Conservation (phyloP, 2,113 vertebrate genomes). For the Tragelaphus strepsiceros region DNA sequence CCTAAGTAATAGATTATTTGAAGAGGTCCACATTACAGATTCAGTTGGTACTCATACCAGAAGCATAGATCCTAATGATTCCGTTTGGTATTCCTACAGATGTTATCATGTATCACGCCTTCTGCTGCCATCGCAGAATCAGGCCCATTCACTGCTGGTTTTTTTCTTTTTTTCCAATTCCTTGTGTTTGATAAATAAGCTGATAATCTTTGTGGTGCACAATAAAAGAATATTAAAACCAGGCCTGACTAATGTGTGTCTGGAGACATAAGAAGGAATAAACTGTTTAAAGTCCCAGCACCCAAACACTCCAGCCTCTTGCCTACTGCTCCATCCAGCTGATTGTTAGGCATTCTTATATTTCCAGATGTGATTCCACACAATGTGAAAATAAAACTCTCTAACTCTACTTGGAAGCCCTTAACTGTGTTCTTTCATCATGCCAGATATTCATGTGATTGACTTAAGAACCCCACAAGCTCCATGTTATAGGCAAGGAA, state of each 20-base stretch:
- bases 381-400: not conserved
- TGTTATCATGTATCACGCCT: constrained; percentile 51
- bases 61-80: constrained; percentile 40
- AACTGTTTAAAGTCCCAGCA: constrained; percentile 23
- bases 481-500: not conserved
- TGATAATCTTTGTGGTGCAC: constrained; percentile 63
- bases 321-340: not conserved
- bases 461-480: not conserved
- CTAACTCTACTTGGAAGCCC: not conserved
- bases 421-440: not conserved
- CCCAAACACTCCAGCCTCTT: not conserved
- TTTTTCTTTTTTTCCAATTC: not conserved
- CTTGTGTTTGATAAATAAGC: constrained; percentile 68
- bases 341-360: not conserved
- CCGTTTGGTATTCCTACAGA: constrained; percentile 34
- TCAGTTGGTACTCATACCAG: constrained; percentile 28
- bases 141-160: not conserved
- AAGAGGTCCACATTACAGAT: constrained; percentile 59
- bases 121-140: constrained; percentile 54
- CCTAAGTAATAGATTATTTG: constrained; percentile 68
- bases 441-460: not conserved
- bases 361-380: not conserved
- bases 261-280: not conserved
- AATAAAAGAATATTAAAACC: constrained; percentile 68
- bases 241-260: constrained; percentile 47